Evolutionary conservation across 2,113 vertebrate species (phyloP).

Genomic region (Dicrurus megarhynchus): DNA sequence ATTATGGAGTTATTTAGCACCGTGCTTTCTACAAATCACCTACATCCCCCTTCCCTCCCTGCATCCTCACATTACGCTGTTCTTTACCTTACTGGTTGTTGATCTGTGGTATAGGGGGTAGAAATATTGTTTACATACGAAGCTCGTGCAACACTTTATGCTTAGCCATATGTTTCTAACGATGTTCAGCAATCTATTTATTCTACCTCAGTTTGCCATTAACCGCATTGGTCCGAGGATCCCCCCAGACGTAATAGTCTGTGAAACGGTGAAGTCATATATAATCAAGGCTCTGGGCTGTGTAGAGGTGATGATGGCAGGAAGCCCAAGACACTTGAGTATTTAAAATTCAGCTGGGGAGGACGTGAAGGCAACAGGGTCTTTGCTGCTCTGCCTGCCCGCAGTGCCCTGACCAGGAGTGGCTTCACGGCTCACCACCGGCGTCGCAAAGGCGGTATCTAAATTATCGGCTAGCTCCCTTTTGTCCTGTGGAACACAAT

Average conservation of each 20-base stretch:
- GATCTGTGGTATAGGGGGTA: not conserved
- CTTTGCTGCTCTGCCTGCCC: not conserved
- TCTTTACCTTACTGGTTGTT: not conserved
- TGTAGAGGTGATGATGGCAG: not conserved
- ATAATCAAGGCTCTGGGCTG: not conserved
- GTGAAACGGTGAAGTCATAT: fast-evolving
- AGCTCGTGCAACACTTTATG: fast-evolving
- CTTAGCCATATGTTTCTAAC: not conserved
- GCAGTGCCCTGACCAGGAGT: not conserved
- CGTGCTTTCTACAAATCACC: not conserved
- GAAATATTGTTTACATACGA: not conserved
- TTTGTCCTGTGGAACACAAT: not conserved
- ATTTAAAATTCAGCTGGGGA: not conserved
- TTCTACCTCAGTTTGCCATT: not conserved
- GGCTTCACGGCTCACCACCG: fast-evolving
- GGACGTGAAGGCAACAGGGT: not conserved
- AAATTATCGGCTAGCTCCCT: fast-evolving
- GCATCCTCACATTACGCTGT: not conserved
- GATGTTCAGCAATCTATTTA: not conserved
- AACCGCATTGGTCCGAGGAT: not conserved
- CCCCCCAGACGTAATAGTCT: not conserved
- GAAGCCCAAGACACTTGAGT: not conserved
- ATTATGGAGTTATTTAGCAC: not conserved
- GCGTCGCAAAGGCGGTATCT: fast-evolving
- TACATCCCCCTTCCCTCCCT: not conserved